phyloP scores from a whole-genome alignment of 2,888 invertebrate genomes.

The Caenorhabditis angaria region DNA sequence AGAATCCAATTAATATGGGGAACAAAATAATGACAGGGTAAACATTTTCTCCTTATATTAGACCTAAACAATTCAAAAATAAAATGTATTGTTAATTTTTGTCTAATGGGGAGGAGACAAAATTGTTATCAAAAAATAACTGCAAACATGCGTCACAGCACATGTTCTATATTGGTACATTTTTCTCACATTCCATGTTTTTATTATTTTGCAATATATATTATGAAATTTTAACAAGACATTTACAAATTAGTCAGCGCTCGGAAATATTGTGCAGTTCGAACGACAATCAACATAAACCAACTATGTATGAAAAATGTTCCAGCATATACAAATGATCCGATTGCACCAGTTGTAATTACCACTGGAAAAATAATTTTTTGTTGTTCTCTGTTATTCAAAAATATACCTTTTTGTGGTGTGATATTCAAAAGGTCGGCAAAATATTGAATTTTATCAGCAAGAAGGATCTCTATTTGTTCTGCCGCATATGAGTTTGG shows the following conservation, averaged over 20 bases:
- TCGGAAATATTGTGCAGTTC: slow-evolving; percentile 51
- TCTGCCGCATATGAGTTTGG: slow-evolving; percentile 49
- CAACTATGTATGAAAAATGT: slow-evolving; percentile 48
- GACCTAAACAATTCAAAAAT: neutral
- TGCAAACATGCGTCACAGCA: slow-evolving; percentile 18
- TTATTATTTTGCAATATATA: neutral
- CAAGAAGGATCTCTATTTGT: slow-evolving; percentile 46
- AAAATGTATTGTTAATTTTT: neutral
- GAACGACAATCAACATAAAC: slow-evolving; percentile 56
- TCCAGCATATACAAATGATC: slow-evolving; percentile 44
- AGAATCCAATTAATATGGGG: neutral
- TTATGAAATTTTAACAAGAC: neutral
- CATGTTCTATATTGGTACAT: slow-evolving; percentile 12
- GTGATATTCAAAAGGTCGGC: slow-evolving; percentile 42
- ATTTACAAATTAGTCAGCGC: slow-evolving; percentile 28
- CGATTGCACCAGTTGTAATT: slow-evolving; percentile 37
- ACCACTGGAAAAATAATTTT: slow-evolving; percentile 33
- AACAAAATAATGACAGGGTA: neutral
- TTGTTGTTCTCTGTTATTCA: too few species aligned
- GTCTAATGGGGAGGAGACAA: neutral
- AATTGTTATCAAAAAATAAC: neutral
- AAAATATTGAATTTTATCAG: slow-evolving; percentile 45
- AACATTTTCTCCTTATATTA: neutral
- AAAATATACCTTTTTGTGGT: slow-evolving; percentile 44
- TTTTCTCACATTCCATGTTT: neutral